Evolutionary conservation across 2,888 invertebrate genomes (phyloP).

Genomic region (Drosophila mimica): DNA sequence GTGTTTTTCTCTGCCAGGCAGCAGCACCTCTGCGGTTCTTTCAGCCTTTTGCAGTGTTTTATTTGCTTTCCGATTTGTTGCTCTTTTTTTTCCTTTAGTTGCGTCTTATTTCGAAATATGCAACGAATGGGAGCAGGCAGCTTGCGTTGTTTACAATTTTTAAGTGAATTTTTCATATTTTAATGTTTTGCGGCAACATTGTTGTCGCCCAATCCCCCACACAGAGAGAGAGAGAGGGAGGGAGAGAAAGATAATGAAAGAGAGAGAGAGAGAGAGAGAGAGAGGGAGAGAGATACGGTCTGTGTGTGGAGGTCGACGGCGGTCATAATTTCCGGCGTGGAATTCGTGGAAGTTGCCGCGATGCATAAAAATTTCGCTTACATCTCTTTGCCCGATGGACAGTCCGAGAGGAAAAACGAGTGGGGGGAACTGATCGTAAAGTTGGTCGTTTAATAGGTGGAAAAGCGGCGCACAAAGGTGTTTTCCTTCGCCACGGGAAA

Average conservation of each 20-base stretch:
- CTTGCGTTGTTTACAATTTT: slow-evolving; percentile 72
- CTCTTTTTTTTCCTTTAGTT: slow-evolving; percentile 24
- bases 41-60: slow-evolving; percentile 27
- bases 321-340: slow-evolving; percentile 81
- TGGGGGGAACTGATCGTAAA: slow-evolving; percentile 50
- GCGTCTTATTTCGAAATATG: slow-evolving; percentile 35
- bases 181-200: slow-evolving; percentile 79
- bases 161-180: slow-evolving; percentile 81
- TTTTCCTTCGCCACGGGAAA: slow-evolving; percentile 54
- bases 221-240: not conserved
- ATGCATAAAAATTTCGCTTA: slow-evolving; percentile 60
- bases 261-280: not conserved
- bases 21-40: slow-evolving; percentile 54
- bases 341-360: slow-evolving; percentile 78
- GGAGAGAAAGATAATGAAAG: not conserved
- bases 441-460: slow-evolving; percentile 73
- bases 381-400: slow-evolving; percentile 27
- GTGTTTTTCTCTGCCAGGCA: slow-evolving; percentile 48
- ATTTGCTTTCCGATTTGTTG: slow-evolving; percentile 50
- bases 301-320: slow-evolving; percentile 62
- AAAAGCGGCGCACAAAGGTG: slow-evolving; percentile 62
- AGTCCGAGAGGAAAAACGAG: not conserved
- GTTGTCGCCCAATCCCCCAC: slow-evolving; percentile 69
- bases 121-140: slow-evolving; percentile 46
- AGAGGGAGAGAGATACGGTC: not conserved